Conservation (phyloP, 2,113 vertebrate genomes). For the Plecotus auritus region DNA sequence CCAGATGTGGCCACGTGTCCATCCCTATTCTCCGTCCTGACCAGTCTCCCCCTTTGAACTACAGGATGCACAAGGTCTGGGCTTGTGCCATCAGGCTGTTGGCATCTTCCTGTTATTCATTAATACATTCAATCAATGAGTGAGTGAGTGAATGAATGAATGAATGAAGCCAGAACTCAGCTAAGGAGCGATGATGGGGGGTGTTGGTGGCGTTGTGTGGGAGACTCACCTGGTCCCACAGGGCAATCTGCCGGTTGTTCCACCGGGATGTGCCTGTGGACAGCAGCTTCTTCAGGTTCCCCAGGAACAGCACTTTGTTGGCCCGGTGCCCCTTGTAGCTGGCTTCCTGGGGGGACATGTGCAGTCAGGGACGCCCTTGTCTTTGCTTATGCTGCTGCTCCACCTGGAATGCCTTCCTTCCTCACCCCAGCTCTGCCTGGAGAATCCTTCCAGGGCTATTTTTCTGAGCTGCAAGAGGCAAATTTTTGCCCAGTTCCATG, state of each 20-base stretch:
- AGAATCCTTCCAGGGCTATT: not conserved
- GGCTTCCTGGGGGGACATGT: constrained; percentile 83
- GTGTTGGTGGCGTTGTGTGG: rapidly evolving
- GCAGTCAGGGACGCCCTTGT: not conserved
- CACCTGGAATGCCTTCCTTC: not conserved
- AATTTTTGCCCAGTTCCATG: not conserved
- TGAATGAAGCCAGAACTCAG: not conserved
- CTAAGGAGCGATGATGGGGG: not conserved
- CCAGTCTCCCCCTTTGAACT: not conserved
- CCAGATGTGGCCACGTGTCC: not conserved
- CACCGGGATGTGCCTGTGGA: constrained; percentile 90
- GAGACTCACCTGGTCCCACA: constrained; percentile 91
- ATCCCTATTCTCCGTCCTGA: not conserved
- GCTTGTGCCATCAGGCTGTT: not conserved
- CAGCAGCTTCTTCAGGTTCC: constrained; percentile 88
- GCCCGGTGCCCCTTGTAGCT: constrained; percentile 86
- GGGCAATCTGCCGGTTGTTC: constrained; percentile 91
- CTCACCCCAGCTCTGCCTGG: not conserved
- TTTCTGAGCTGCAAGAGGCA: not conserved
- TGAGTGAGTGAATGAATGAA: not conserved
- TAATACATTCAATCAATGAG: not conserved
- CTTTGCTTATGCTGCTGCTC: not conserved
- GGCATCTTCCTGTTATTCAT: not conserved
- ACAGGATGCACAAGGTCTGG: not conserved
- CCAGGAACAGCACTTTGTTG: constrained; percentile 91